A percentile compares a stretch with the other conserved stretches of the same genome.
Evolutionary conservation across 1,140 invertebrate genomes (phyloP).

Genomic region (Leptinotarsa texana): DNA sequence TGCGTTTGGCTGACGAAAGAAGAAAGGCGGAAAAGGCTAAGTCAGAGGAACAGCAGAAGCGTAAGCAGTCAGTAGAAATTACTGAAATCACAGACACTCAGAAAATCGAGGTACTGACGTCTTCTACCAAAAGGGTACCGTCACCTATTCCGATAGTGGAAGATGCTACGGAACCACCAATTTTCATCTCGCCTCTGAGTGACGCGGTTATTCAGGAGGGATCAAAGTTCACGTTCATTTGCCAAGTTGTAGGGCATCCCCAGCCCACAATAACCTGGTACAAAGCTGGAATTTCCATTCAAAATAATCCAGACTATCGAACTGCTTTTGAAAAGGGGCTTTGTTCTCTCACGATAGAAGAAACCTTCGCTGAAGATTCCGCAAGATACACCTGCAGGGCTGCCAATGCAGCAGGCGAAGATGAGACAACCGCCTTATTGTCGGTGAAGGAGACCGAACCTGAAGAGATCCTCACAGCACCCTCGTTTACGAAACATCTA

Average conservation of each 20-base stretch:
- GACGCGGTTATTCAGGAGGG: conserved; percentile 76
- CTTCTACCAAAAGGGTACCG: conserved; percentile 33
- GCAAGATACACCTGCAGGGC: conserved; percentile 77
- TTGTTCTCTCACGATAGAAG: conserved; percentile 71
- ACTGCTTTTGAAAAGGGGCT: conserved; percentile 74
- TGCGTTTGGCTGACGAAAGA: conserved; percentile 29
- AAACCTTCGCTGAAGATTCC: conserved; percentile 80
- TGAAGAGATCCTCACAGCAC: conserved; percentile 67
- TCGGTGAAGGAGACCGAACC: conserved; percentile 75
- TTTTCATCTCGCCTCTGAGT: conserved; percentile 67
- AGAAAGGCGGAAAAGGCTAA: conserved; percentile 37
- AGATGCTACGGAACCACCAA: conserved; percentile 57
- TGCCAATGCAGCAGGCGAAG: conserved; percentile 68
- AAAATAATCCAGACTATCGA: conserved; percentile 58
- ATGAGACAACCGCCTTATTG: conserved; percentile 74
- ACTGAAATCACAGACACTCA: conserved; percentile 43
- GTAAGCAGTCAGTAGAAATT: conserved; percentile 38
- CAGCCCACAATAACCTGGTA: conserved; percentile 83
- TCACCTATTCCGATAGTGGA: conserved; percentile 35
- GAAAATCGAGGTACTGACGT: conserved; percentile 29
- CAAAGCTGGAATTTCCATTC: conserved; percentile 62
- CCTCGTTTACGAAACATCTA: conserved; percentile 68
- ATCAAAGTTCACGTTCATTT: conserved; percentile 54
- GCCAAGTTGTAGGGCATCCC: conserved; percentile 68
- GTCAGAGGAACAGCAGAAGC: conserved; percentile 38